Evolutionary conservation across 1,140 invertebrate genomes (phyloP).

Genomic region (Ostrea denselamellosa): DNA sequence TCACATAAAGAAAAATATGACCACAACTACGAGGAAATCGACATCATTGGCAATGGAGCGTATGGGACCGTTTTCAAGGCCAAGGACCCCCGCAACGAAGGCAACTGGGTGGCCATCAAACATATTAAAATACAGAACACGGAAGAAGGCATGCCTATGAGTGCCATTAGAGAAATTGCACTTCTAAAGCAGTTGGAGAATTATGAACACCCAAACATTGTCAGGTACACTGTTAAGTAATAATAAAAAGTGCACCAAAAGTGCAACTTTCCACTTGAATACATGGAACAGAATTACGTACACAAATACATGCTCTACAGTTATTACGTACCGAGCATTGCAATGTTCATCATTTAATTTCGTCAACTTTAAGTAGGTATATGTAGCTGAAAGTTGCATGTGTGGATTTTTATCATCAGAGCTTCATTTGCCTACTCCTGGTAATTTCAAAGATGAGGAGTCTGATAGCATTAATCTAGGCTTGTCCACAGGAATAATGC

Average conservation of each 20-base stretch:
- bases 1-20: conserved; percentile 41
- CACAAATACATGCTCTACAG: no score
- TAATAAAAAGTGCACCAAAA: background rate
- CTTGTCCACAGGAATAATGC: no score
- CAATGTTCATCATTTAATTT: no score
- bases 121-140: conserved; percentile 88
- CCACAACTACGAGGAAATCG: conserved; percentile 74
- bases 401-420: no score
- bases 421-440: no score
- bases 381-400: no score
- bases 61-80: conserved; percentile 79
- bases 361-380: no score
- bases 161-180: conserved; percentile 94
- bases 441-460: no score
- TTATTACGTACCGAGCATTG: no score
- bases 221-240: conserved; percentile 77
- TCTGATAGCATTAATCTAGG: no score
- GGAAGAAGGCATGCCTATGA: conserved; percentile 94
- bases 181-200: conserved; percentile 88
- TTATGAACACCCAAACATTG: conserved; percentile 90
- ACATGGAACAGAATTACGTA: no score
- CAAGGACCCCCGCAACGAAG: conserved; percentile 77
- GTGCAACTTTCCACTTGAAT: no score
- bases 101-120: conserved; percentile 94
- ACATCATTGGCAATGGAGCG: conserved; percentile 76